A percentile compares a stretch with the other conserved stretches of the same genome.
phyloP scores from a whole-genome alignment of 2,113 vertebrate genomes.

The Centropus bengalensis region DNA sequence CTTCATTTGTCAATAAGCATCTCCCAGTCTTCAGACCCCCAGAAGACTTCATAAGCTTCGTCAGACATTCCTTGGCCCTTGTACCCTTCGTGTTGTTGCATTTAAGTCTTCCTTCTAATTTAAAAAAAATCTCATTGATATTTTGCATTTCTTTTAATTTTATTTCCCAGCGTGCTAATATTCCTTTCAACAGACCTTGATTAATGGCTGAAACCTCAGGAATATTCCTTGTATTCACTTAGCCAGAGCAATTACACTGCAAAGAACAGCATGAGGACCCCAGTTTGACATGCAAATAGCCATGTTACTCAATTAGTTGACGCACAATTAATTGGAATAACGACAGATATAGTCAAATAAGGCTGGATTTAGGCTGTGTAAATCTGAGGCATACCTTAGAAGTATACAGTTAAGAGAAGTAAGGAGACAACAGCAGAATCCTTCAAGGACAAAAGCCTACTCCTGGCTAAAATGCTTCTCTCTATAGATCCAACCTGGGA shows the following conservation, averaged over 20 bases:
- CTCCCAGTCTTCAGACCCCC: neutral
- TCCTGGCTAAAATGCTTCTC: slow-evolving; percentile 24
- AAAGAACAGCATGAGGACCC: slow-evolving; percentile 66
- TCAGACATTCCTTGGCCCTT: neutral
- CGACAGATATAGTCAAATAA: slow-evolving; percentile 70
- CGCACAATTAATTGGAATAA: slow-evolving; percentile 74
- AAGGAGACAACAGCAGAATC: slow-evolving; percentile 6
- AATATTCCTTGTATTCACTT: slow-evolving; percentile 74
- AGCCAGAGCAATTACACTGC: slow-evolving; percentile 66
- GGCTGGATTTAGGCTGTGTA: slow-evolving; percentile 47
- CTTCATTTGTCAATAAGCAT: neutral
- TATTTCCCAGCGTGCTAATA: slow-evolving; percentile 53
- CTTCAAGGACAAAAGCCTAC: slow-evolving; percentile 58
- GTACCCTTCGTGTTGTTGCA: neutral
- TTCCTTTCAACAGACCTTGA: slow-evolving; percentile 59
- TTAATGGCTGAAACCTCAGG: slow-evolving; percentile 58
- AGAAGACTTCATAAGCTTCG: neutral
- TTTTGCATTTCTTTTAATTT: neutral
- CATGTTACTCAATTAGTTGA: slow-evolving; percentile 70
- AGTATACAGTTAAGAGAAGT: slow-evolving; percentile 45
- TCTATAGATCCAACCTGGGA: neutral
- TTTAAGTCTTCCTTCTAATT: slow-evolving; percentile 22
- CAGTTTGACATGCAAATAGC: slow-evolving; percentile 69
- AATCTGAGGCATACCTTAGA: slow-evolving; percentile 54
- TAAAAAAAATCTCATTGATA: slow-evolving; percentile 30